Percentiles rank a stretch among this genome's conserved stretches.
phyloP scores from a whole-genome alignment of 1,140 invertebrate species.

The Onthophagus taurus region DNA sequence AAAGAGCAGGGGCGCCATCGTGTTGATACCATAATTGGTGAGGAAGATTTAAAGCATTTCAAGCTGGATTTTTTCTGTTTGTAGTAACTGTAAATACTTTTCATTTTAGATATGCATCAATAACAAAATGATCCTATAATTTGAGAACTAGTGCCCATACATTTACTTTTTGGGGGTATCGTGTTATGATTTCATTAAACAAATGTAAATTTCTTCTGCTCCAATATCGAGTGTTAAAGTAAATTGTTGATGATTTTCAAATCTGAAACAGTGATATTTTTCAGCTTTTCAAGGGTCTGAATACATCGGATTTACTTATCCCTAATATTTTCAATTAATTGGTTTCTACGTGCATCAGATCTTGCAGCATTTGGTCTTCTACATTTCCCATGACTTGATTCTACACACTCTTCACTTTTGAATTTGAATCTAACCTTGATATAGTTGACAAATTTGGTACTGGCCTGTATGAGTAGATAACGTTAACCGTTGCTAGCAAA shows the following conservation, averaged over 20 bases:
- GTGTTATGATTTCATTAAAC: slow-evolving; percentile 1
- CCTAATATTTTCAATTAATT: not conserved
- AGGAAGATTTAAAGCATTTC: slow-evolving; percentile 5
- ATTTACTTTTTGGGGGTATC: slow-evolving; percentile 3
- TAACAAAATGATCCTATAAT: not conserved
- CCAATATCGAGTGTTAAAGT: slow-evolving; percentile 3
- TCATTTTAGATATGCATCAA: slow-evolving; percentile 3
- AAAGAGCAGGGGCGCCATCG: slow-evolving; percentile 2
- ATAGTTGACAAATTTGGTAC: slow-evolving; percentile 1
- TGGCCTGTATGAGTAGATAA: not conserved
- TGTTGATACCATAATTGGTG: slow-evolving; percentile 6
- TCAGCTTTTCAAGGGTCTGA: slow-evolving; percentile 6
- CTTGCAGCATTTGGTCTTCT: slow-evolving; percentile 2
- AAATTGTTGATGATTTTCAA: slow-evolving; percentile 6
- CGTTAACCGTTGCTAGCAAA: not conserved
- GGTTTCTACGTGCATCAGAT: slow-evolving; percentile 1
- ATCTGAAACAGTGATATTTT: slow-evolving; percentile 4
- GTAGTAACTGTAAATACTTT: slow-evolving; percentile 8
- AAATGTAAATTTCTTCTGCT: slow-evolving; percentile 3
- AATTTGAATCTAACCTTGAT: slow-evolving; percentile 3
- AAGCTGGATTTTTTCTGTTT: not conserved
- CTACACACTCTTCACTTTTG: not conserved
- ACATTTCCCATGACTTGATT: not conserved
- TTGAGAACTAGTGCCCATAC: not conserved
- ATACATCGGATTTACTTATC: slow-evolving; percentile 1